Conservation (phyloP, 2,797 vertebrate genomes). For the Coracias cyanogaster region DNA sequence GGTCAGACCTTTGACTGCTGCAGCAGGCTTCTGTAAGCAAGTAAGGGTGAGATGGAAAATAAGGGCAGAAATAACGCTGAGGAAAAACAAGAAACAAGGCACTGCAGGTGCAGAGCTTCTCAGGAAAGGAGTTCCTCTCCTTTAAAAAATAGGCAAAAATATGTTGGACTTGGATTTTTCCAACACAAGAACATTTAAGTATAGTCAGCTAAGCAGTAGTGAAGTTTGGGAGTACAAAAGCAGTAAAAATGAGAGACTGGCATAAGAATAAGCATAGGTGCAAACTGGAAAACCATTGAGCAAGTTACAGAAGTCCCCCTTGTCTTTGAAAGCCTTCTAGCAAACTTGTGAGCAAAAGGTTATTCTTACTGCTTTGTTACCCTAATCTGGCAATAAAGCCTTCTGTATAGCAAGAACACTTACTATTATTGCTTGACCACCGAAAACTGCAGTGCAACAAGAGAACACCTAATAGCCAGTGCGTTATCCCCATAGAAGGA, state of each 20-base stretch:
- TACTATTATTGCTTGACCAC: constrained; percentile 26
- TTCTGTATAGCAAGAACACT: constrained; percentile 3
- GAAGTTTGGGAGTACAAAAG: not conserved
- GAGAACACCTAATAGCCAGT: constrained; percentile 29
- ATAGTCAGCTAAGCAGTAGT: not conserved
- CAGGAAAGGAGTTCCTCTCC: not conserved
- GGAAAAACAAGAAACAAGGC: not conserved
- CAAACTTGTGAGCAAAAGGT: not conserved
- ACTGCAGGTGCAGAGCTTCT: not conserved
- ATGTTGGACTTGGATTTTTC: not conserved
- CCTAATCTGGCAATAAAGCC: constrained; percentile 27
- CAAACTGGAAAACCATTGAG: not conserved
- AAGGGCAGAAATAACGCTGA: not conserved
- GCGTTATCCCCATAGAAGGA: constrained; percentile 31
- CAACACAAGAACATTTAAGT: not conserved
- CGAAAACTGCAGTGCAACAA: constrained; percentile 42
- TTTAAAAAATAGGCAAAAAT: not conserved
- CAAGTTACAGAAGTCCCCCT: not conserved
- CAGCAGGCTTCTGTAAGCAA: not conserved
- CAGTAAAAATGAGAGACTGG: not conserved
- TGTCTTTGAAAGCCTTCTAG: constrained; percentile 1
- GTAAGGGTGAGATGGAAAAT: not conserved
- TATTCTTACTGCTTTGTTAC: not conserved
- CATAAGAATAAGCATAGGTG: not conserved
- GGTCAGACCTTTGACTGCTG: not conserved